Percentiles rank a stretch among this genome's conserved stretches.
Evolutionary conservation across 1,140 invertebrate genomes (phyloP).

Genomic region (Nasonia giraulti): DNA sequence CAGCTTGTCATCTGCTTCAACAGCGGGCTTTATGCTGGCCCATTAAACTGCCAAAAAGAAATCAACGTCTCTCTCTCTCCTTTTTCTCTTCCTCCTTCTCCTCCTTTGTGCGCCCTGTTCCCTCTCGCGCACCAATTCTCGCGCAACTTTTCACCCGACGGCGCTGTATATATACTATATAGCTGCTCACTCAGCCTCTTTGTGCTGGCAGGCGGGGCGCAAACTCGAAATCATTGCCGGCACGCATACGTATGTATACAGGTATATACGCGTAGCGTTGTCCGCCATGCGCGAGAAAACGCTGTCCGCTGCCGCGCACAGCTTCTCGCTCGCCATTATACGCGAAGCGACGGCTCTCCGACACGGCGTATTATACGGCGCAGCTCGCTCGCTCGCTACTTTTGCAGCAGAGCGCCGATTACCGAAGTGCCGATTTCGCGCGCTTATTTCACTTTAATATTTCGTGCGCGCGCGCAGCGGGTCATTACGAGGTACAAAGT

Average conservation of each 20-base stretch:
- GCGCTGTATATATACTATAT: not conserved
- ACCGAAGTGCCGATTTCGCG: constrained; percentile 48
- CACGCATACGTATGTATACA: not conserved
- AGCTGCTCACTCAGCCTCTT: constrained; percentile 21
- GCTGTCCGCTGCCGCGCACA: constrained; percentile 39
- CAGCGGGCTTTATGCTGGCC: constrained; percentile 35
- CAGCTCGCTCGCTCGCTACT: constrained; percentile 1
- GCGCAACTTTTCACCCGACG: constrained; percentile 27
- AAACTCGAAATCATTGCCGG: constrained; percentile 61
- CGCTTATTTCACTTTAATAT: constrained; percentile 49
- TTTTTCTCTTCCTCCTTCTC: constrained; percentile 4
- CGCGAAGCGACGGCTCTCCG: constrained; percentile 30
- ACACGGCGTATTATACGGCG: constrained; percentile 37
- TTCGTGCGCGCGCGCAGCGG: constrained; percentile 25
- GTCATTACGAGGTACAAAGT: constrained; percentile 51
- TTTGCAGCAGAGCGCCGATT: constrained; percentile 15
- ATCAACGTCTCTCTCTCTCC: constrained; percentile 6
- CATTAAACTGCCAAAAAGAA: constrained; percentile 46
- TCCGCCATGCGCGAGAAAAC: constrained; percentile 29
- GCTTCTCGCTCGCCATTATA: constrained; percentile 43
- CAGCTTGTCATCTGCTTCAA: constrained; percentile 44
- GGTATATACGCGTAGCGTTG: constrained; percentile 50
- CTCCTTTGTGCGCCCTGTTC: not conserved
- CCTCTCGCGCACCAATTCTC: not conserved
- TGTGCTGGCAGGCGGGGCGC: constrained; percentile 54